Conservation (phyloP, 1,140 invertebrate species). For the Agrilus planipennis region DNA sequence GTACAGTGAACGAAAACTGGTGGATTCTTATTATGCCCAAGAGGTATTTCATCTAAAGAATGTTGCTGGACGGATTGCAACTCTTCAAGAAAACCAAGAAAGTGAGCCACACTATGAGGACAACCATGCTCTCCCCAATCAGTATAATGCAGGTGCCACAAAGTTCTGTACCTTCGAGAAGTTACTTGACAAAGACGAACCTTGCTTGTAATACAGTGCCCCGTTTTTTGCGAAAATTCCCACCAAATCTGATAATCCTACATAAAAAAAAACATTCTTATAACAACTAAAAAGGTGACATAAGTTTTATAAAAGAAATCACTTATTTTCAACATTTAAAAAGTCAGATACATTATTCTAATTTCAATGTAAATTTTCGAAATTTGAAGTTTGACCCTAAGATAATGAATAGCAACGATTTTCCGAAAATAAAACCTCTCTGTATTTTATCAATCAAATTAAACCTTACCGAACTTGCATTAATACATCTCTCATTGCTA, state of each 20-base stretch:
- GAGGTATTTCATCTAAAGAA: constrained; percentile 50
- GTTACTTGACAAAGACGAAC: constrained; percentile 42
- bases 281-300: no score
- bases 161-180: constrained; percentile 43
- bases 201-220: constrained; percentile 47
- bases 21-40: constrained; percentile 54
- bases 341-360: no score
- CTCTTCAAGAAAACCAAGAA: constrained; percentile 67
- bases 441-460: background rate
- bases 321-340: no score
- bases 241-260: constrained; percentile 56
- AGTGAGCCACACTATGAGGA: constrained; percentile 28
- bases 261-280: constrained; percentile 8
- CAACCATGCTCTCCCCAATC: constrained; percentile 62
- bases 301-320: background rate
- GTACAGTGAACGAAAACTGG: constrained; percentile 60
- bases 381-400: no score
- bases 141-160: constrained; percentile 74
- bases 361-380: no score
- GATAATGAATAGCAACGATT: no score
- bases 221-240: constrained; percentile 48
- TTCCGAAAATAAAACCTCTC: background rate
- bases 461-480: constrained; percentile 41
- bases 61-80: constrained; percentile 69
- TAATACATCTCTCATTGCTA: constrained; percentile 37